Evolutionary conservation across 1,140 invertebrate species (phyloP).

Genomic region (Scaptomyza montana): DNA sequence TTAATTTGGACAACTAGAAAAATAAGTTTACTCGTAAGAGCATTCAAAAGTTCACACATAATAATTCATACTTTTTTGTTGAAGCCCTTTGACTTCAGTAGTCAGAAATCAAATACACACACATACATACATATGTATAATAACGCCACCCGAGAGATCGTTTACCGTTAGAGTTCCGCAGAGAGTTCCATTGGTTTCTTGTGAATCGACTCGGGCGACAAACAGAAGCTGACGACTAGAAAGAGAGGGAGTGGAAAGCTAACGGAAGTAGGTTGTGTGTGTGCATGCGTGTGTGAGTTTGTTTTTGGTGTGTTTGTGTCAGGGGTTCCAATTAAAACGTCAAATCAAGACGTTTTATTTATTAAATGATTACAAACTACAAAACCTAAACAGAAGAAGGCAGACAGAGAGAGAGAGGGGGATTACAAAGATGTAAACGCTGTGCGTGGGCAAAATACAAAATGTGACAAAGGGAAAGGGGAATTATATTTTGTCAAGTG

Average conservation of each 20-base stretch:
- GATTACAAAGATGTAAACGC: slow-evolving; percentile 20
- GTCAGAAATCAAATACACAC: slow-evolving; percentile 37
- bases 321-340: slow-evolving; percentile 75
- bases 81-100: neutral
- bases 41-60: neutral
- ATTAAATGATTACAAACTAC: slow-evolving; percentile 70
- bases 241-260: neutral
- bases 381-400: slow-evolving; percentile 23
- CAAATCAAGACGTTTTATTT: slow-evolving; percentile 76
- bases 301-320: slow-evolving; percentile 40
- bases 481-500: slow-evolving; percentile 32
- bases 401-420: neutral
- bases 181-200: slow-evolving; percentile 78
- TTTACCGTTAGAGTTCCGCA: slow-evolving; percentile 51
- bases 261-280: slow-evolving; percentile 3
- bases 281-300: slow-evolving; percentile 23
- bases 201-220: slow-evolving; percentile 30
- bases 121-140: slow-evolving; percentile 11
- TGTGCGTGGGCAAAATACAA: neutral
- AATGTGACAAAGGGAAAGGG: neutral
- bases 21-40: too few species aligned
- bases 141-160: slow-evolving; percentile 63
- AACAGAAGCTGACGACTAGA: slow-evolving; percentile 2
- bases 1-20: too few species aligned
- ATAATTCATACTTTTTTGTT: neutral